A percentile compares a stretch with the other conserved stretches of the same genome.
phyloP scores from a whole-genome alignment of 2,113 vertebrate genomes.

The Numida meleagris region DNA sequence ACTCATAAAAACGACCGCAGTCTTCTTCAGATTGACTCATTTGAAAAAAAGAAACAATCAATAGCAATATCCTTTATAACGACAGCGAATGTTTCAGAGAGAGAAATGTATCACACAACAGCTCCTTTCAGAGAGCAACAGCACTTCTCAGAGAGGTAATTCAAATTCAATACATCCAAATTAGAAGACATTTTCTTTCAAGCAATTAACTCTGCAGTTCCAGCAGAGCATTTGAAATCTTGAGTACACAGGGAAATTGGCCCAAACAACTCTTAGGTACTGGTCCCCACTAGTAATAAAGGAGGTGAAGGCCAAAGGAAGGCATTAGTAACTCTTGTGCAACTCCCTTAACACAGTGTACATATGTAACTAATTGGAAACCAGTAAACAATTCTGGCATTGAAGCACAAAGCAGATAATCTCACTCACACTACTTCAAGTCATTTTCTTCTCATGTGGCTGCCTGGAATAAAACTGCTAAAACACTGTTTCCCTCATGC shows the following conservation, averaged over 20 bases:
- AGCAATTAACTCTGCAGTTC: conserved; percentile 14
- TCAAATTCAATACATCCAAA: not conserved
- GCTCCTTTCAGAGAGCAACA: not conserved
- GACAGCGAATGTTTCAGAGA: not conserved
- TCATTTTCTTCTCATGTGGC: conserved; percentile 64
- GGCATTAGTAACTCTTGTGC: conserved; percentile 12
- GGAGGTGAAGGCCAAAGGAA: conserved; percentile 24
- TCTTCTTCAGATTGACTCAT: conserved; percentile 51
- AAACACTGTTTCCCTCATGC: conserved; percentile 67
- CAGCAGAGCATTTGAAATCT: not conserved
- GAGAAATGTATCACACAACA: not conserved
- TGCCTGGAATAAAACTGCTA: conserved; percentile 61
- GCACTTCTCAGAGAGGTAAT: not conserved
- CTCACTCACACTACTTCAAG: conserved; percentile 61
- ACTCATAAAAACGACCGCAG: conserved; percentile 23
- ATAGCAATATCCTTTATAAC: conserved; percentile 40
- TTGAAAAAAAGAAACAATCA: conserved; percentile 20
- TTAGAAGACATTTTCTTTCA: not conserved
- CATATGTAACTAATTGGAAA: conserved; percentile 50
- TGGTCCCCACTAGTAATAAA: not conserved
- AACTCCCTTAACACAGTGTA: conserved; percentile 26
- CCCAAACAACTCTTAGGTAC: not conserved
- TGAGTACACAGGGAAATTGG: conserved; percentile 44
- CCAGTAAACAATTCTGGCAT: conserved; percentile 64
- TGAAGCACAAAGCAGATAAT: conserved; percentile 66